Evolutionary conservation across 2,797 vertebrate genomes (phyloP).

Genomic region (Austrolebias charrua): DNA sequence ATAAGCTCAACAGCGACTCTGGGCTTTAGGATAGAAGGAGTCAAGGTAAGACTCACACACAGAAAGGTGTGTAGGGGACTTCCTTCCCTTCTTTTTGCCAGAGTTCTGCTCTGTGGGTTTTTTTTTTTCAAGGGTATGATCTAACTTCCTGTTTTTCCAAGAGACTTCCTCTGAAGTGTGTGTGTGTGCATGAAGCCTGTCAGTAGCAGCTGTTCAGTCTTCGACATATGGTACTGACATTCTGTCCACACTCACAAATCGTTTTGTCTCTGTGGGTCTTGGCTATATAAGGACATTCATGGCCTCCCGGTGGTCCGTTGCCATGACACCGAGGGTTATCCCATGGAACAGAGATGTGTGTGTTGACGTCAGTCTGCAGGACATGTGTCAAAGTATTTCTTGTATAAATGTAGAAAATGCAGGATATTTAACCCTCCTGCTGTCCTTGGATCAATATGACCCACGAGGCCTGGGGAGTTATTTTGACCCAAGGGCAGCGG

Average conservation of each 20-base stretch:
- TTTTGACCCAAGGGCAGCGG: too few relatives aligned
- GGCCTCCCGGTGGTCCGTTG: conserved; percentile 62
- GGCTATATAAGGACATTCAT: conserved; percentile 75
- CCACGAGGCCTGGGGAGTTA: too few relatives aligned
- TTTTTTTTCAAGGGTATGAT: conserved; percentile 48
- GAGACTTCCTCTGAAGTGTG: conserved; percentile 61
- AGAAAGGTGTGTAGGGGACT: conserved; percentile 18
- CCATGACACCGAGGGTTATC: conserved; percentile 71
- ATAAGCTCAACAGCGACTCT: conserved; percentile 95
- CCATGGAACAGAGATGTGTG: conserved; percentile 53
- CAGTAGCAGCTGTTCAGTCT: conserved; percentile 74
- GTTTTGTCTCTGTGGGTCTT: conserved; percentile 48
- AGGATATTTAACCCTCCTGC: neutral
- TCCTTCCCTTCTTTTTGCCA: conserved; percentile 57
- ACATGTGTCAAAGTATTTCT: neutral
- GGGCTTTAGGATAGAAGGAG: conserved; percentile 96
- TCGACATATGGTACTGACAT: conserved; percentile 78
- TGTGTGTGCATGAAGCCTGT: conserved; percentile 63
- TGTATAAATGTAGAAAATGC: neutral
- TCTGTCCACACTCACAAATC: conserved; percentile 30
- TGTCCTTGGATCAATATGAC: too few relatives aligned
- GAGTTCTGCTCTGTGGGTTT: conserved; percentile 10
- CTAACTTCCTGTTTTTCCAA: conserved; percentile 70
- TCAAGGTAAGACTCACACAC: conserved; percentile 84
- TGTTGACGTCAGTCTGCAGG: conserved; percentile 6